phyloP scores from a whole-genome alignment of 1,140 invertebrate species.

The Hirudo medicinalis region DNA sequence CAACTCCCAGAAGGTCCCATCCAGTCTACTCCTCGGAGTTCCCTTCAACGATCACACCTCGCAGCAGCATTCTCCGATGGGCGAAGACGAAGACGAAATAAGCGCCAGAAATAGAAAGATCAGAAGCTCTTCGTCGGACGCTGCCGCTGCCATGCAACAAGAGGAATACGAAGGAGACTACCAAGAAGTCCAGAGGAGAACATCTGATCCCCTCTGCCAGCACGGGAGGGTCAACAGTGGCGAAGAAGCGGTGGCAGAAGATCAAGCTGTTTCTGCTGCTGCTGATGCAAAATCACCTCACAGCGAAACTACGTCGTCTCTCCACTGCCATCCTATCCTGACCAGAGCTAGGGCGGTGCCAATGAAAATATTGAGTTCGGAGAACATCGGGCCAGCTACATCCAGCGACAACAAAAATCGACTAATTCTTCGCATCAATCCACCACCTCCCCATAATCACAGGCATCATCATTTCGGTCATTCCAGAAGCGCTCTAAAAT shows the following conservation, averaged over 20 bases:
- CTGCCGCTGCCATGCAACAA: conserved; percentile 12
- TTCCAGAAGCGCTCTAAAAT: no score
- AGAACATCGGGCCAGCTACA: neutral
- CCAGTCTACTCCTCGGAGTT: neutral
- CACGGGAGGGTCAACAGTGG: neutral
- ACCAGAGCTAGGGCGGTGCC: no score
- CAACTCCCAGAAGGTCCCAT: neutral
- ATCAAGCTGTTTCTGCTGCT: no score
- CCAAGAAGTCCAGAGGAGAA: conserved; percentile 5
- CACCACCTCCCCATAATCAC: neutral
- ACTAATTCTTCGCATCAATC: conserved; percentile 5
- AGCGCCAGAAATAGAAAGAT: conserved; percentile 9
- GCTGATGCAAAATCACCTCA: neutral
- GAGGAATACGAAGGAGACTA: neutral
- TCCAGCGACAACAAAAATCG: neutral
- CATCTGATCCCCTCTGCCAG: conserved; percentile 12
- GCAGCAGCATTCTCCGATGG: neutral
- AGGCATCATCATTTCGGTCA: neutral
- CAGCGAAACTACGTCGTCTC: neutral
- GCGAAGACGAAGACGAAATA: neutral
- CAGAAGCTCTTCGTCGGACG: conserved; percentile 15
- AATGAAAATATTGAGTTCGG: neutral
- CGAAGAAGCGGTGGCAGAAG: neutral
- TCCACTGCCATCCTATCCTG: no score
- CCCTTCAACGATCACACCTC: neutral